Evolutionary conservation across 2,888 invertebrate species (phyloP).

Genomic region (Spisula solida): DNA sequence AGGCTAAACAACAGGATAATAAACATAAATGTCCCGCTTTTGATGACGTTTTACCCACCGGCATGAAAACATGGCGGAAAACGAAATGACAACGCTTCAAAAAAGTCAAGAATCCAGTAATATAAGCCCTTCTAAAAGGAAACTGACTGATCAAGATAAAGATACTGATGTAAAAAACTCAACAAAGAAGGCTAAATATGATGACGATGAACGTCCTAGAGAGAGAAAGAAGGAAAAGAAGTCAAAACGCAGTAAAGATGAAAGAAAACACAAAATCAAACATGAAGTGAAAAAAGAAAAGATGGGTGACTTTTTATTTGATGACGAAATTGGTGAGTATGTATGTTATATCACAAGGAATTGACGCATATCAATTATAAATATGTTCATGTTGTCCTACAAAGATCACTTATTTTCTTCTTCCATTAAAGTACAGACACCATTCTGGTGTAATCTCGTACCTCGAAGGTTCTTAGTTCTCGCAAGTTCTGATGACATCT

Average conservation of each 20-base stretch:
- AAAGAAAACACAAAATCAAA: slow-evolving; percentile 54
- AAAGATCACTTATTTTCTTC: too few species aligned
- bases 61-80: slow-evolving; percentile 71
- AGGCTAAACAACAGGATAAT: background rate
- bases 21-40: background rate
- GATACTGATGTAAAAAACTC: slow-evolving; percentile 51
- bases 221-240: slow-evolving; percentile 70
- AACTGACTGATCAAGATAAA: slow-evolving; percentile 32
- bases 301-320: slow-evolving; percentile 59
- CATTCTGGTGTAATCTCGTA: too few species aligned
- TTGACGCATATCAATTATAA: background rate
- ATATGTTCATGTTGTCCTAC: too few species aligned
- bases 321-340: slow-evolving; percentile 69
- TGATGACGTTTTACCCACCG: slow-evolving; percentile 69
- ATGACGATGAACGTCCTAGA: slow-evolving; percentile 60
- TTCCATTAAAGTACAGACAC: too few species aligned
- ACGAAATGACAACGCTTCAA: slow-evolving; percentile 51
- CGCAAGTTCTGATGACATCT: too few species aligned
- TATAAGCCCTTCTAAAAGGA: slow-evolving; percentile 60
- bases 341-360: background rate
- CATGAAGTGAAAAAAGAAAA: slow-evolving; percentile 55
- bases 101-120: slow-evolving; percentile 35
- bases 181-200: slow-evolving; percentile 58
- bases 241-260: slow-evolving; percentile 65
- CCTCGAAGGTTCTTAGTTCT: too few species aligned